These are phyloP conservation scores for Corythoichthys intestinalis DNA, from an alignment of 2,113 vertebrate species.

Conservation along the genomic window DNA sequence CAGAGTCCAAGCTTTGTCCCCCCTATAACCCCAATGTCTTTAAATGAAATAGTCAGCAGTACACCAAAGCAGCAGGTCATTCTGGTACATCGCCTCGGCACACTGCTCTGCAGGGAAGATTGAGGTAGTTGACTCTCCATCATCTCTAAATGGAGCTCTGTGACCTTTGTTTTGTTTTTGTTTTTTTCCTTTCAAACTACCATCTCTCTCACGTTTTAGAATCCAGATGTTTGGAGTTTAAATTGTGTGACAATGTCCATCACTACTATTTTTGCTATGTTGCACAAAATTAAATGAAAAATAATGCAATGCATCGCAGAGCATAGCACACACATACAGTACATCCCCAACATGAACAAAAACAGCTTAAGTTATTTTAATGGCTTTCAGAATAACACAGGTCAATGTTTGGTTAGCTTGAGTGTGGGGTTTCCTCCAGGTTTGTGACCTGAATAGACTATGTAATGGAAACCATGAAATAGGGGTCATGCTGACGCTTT, in stretches of 20 bases:
- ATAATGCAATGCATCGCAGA: slow-evolving; percentile 19
- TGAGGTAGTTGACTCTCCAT: slow-evolving; percentile 41
- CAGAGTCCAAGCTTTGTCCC: slow-evolving; percentile 54
- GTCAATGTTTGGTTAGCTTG: slow-evolving; percentile 38
- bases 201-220: slow-evolving; percentile 19
- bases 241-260: slow-evolving; percentile 47
- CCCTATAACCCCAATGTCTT: slow-evolving; percentile 59
- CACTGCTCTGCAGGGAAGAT: slow-evolving; percentile 40
- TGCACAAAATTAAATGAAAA: slow-evolving; percentile 29
- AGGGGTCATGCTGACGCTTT: slow-evolving; percentile 53
- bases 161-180: slow-evolving; percentile 27
- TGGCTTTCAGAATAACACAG: slow-evolving; percentile 36
- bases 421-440: slow-evolving; percentile 27
- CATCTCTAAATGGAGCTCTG: slow-evolving; percentile 36
- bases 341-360: neutral
- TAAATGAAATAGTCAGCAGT: slow-evolving; percentile 68
- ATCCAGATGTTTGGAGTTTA: slow-evolving; percentile 41
- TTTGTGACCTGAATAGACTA: slow-evolving; percentile 52
- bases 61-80: slow-evolving; percentile 49
- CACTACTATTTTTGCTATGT: slow-evolving; percentile 39
- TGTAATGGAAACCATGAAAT: slow-evolving; percentile 52
- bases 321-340: neutral
- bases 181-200: neutral
- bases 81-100: slow-evolving; percentile 30
- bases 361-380: slow-evolving; percentile 17